Base-by-base conservation (phyloP, 2,797 vertebrate genomes). In the Neostethus bicornis region DNA sequence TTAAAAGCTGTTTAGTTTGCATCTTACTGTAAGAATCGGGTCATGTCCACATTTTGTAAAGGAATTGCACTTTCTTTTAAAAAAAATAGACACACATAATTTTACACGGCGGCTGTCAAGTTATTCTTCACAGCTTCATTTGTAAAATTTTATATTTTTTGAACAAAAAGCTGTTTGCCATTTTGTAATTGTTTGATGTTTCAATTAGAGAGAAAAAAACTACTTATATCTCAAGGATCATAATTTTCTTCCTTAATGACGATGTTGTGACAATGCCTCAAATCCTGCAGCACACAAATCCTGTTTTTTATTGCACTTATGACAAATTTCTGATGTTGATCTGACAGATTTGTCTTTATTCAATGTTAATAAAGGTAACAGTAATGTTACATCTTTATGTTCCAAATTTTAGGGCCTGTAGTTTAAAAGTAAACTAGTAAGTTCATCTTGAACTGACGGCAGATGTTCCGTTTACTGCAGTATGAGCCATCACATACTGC, bases 291-390 rank as follows among this genome's bases (percentile, higher is more conserved):
- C 69, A 72, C 67, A 63, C 46, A 57, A 77, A 80, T 84, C 61
- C 63, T n/a, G 75, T 79, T 67, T 82, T 85, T 82, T 12, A 83
- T 85, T 59, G 60, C 16, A 82, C 60, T 76, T 81, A n/a, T 54
- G 48, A 54, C 53, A 57, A 62, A 74, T 32, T 48, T 70, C 48
- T 57, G 23, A 39, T 50, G 11, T 54, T 60, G 54, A 55, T 54
- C 61, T 69, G 51, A 28, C 38, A 51, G 4, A 10, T 62, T 69
- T 31, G 51, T 51, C 51, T 55, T n/a, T 56, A 51, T 51, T 34
- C 67, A 28, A 42, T 44, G 49, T 66, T 73, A 61, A 70, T 61
- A 34, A 47, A 70, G 44, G 46, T 14, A 1, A 46, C 54, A 26
- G 39, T 23, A 61, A 62, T 46, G 64, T 73, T 28, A 9, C 29